Conservation (phyloP, 2,888 invertebrate species). For the Drosophila merina region DNA sequence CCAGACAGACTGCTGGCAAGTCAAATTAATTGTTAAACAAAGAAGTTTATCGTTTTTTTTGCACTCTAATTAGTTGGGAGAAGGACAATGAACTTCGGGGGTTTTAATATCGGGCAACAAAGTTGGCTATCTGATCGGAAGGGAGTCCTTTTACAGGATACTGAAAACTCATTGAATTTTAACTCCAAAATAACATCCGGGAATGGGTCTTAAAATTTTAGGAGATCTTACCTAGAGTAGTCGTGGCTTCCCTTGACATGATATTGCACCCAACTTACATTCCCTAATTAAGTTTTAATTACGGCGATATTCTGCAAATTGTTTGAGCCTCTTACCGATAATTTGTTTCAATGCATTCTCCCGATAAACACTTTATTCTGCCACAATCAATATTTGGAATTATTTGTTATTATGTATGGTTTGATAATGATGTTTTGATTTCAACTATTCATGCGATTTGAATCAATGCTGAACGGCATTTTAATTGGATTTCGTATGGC, state of each 20-base stretch:
- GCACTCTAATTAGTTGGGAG: neutral
- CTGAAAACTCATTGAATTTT: conserved; percentile 24
- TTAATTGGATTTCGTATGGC: neutral
- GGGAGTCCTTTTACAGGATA: conserved; percentile 25
- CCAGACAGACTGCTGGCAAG: conserved; percentile 39
- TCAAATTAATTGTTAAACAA: conserved; percentile 37
- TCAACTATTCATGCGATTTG: neutral
- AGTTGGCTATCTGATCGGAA: neutral
- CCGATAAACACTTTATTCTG: conserved; percentile 11
- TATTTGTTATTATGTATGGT: conserved; percentile 2
- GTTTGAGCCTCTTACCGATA: neutral
- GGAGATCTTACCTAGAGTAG: neutral
- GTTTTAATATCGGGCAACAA: neutral
- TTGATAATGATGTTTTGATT: conserved; percentile 1
- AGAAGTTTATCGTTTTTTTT: conserved; percentile 12
- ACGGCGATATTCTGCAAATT: conserved; percentile 10
- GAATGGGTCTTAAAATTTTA: conserved; percentile 8
- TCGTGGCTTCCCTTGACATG: no score
- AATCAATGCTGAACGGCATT: neutral
- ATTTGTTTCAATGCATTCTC: neutral
- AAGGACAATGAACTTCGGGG: neutral
- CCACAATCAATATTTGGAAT: neutral
- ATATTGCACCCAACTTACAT: neutral
- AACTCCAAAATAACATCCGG: neutral
- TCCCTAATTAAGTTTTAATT: conserved; percentile 46